phyloP scores from a whole-genome alignment of 2,888 invertebrate genomes.

The Ferrisia virgata region DNA sequence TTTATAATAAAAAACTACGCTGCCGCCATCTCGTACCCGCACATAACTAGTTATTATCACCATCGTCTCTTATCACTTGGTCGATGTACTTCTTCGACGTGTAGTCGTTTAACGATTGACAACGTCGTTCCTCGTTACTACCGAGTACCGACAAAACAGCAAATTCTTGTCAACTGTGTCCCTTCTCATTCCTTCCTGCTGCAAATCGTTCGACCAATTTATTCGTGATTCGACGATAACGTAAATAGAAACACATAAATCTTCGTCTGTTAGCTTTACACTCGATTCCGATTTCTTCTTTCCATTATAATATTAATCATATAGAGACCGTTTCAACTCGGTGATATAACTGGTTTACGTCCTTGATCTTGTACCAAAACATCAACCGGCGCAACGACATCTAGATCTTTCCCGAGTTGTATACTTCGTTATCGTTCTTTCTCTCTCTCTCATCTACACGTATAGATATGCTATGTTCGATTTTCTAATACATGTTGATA shows the following conservation, averaged over 20 bases:
- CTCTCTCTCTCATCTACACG: neutral
- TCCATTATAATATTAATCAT: neutral
- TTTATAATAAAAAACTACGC: neutral
- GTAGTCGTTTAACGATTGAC: neutral
- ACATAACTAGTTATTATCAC: neutral
- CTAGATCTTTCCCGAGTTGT: neutral
- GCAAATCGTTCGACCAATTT: neutral
- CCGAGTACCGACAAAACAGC: neutral
- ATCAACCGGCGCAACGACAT: constrained; percentile 16
- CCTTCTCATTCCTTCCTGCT: too few species aligned
- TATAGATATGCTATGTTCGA: neutral
- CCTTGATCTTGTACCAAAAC: constrained; percentile 39
- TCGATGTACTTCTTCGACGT: too few species aligned
- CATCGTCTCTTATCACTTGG: neutral
- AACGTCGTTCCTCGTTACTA: neutral
- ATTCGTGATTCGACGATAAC: neutral
- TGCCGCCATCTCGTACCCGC: neutral
- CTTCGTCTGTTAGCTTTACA: neutral
- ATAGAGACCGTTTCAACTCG: neutral
- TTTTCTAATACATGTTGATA: neutral
- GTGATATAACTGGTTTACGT: constrained; percentile 44
- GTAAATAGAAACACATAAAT: constrained; percentile 11
- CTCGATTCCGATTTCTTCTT: neutral
- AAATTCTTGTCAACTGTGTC: too few species aligned
- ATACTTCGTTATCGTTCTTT: neutral